Evolutionary conservation across 1,140 invertebrate genomes (phyloP), one percentile per base, ranked within the genome.

Genomic region (Luehdorfia chinensis): DNA sequence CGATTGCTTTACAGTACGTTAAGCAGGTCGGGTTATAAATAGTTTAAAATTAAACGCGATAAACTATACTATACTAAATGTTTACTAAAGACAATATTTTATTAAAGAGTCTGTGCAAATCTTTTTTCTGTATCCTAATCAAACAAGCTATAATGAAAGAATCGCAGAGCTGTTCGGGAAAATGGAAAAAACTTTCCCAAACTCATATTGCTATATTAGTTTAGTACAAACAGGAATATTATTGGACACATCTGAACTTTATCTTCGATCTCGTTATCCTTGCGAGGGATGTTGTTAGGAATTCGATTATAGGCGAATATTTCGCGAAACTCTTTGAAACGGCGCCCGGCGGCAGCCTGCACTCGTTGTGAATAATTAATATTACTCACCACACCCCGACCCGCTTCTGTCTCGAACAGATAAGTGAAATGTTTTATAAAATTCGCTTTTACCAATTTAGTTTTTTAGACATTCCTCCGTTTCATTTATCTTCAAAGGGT

Each of bases 401-500:
- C 27, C 21, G 25, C 25, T 16, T 18, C 39, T 43, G 39, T 43
- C 23, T 28, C n/a, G 39, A 43, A 43, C 39, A 43, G 39, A 43
- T 43, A 43, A 43, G 25, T 43, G 39, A 14, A 30, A 43, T 43
- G 15, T 43, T 43, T 43, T 43, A 43, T 43, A 30, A 43, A 43
- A 43, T 30, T 43, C 13, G 4, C 4, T 12, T 21, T 5, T 12
- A 37, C 34, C 5, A 37, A 37, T 9, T 13, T 37, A 21, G 34
- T 16, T 19, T 36, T 18, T 12, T n/a, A n/a, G n/a, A n/a, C n/a
- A n/a, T n/a, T 21, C 16, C 12, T 6, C 6, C 18, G 33, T 9
- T 21, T 36, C 11, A 36, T 21, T 21, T 18, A 34, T 34, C 15
- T 32, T 18, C 1, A 34, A 18, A 34, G 16, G 16, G 16, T n/a